Conservation (phyloP, 2,113 vertebrate species). For the Struthio camelus region DNA sequence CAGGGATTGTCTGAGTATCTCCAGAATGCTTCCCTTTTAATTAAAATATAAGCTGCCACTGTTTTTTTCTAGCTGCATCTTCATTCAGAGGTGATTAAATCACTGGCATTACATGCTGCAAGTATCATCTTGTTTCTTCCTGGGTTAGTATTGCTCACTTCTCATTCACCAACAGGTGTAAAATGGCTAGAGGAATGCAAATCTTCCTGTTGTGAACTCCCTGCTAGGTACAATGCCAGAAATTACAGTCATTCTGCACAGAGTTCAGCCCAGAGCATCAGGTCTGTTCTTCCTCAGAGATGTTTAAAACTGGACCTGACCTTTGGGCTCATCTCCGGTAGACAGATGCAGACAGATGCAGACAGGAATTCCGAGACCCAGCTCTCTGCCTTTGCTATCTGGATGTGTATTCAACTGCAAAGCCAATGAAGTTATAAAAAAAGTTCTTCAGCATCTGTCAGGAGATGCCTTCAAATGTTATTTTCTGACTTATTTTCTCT, state of each 20-base stretch:
- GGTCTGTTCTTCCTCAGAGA: not conserved
- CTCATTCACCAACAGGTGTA: not conserved
- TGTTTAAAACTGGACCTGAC: not conserved
- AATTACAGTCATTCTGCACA: not conserved
- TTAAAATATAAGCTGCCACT: not conserved
- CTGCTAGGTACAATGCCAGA: not conserved
- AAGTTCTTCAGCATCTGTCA: not conserved
- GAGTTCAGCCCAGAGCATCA: not conserved
- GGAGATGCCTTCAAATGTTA: not conserved
- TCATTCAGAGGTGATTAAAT: not conserved
- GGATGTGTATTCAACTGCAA: not conserved
- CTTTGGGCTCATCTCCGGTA: not conserved
- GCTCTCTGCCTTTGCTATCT: not conserved
- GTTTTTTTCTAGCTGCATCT: not conserved
- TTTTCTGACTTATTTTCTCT: not conserved
- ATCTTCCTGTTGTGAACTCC: accelerated
- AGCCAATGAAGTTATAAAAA: not conserved
- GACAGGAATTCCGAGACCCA: not conserved
- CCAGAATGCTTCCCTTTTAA: not conserved
- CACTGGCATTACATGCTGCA: not conserved
- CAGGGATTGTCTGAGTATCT: not conserved
- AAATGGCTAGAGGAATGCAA: not conserved
- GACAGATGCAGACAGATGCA: not conserved
- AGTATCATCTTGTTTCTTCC: not conserved
- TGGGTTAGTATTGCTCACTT: not conserved